Base-by-base conservation (phyloP, 2,888 invertebrate genomes). In the Falcaria lacertinaria region DNA sequence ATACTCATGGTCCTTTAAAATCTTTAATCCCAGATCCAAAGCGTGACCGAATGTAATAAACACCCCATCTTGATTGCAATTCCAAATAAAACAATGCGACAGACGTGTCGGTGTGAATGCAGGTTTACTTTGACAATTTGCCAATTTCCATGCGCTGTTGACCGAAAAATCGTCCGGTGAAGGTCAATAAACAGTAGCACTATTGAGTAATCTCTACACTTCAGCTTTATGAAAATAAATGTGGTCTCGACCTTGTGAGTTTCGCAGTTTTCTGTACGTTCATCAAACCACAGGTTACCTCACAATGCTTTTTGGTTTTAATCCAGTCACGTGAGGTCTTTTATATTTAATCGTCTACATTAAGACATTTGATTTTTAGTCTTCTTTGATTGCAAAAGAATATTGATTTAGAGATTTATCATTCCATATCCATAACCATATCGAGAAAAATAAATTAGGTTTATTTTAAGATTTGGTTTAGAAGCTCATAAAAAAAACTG, bases 161-260 rank as follows among this genome's bases (percentile, higher is more conserved):
- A 72, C 64, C 67, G 69, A 62, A 70, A 62, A 66, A 28, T 48
- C 50, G 45, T 41, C 50, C 54, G 64, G 60, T 67, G 69, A 75
- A 76, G 76, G 75, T 67, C 62, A 53, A 45, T 45, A 40, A 42
- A 44, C 15, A 39, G 52, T 52, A 44, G 51, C n/a, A n/a, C n/a
- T 53, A 64, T 73, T 74, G 69, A 63, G 69, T 68, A 73, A 75
- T 54, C 47, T 42, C 43, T 47, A 46, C 32, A 25, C 33, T 13
- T 40, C 34, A 25, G 41, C 43, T 52, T 44, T 57, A 45, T 46
- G 52, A 51, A 37, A 36, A 42, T 39, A 59, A 50, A 43, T 34
- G 19, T 35, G 39, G n/a, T 46, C 45, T 50, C 45, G 60, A 55
- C 60, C 57, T 60, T 51, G 59, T 47, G 37, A 52, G 48, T 52